These are phyloP conservation scores for Gobiocypris rarus DNA, from an alignment of 2,113 vertebrate genomes.

Conservation along the genomic window DNA sequence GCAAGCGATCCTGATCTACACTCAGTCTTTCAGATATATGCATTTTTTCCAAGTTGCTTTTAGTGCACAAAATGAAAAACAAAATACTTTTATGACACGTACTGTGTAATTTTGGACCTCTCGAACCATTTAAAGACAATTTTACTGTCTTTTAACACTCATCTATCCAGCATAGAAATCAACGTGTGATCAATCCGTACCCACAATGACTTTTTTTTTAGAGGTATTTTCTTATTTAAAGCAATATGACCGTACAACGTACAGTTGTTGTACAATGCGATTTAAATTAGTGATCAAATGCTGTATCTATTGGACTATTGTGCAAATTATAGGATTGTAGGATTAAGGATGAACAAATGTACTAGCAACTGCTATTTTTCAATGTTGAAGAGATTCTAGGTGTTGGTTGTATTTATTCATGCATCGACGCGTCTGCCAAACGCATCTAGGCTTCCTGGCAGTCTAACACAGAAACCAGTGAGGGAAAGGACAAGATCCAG, in stretches of 20 bases:
- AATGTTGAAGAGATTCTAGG: constrained; percentile 61
- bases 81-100: constrained; percentile 9
- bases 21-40: constrained; percentile 26
- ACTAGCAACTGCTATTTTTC: constrained; percentile 93
- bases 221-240: constrained; percentile 83
- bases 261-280: constrained; percentile 84
- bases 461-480: constrained; percentile 72
- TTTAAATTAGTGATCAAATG: constrained; percentile 87
- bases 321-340: constrained; percentile 75
- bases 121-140: constrained; percentile 74
- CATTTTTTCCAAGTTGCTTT: constrained; percentile 32
- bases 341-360: constrained; percentile 87
- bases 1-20: constrained; percentile 40
- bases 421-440: constrained; percentile 88
- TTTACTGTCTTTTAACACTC: constrained; percentile 76
- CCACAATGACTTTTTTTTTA: constrained; percentile 67
- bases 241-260: constrained; percentile 87
- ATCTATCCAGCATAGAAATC: constrained; percentile 76
- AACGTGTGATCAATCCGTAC: constrained; percentile 76
- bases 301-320: constrained; percentile 92
- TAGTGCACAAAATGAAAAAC: constrained; percentile 9
- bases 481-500: constrained; percentile 52
- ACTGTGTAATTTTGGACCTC: constrained; percentile 59
- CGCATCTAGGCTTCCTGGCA: constrained; percentile 83
- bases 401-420: constrained; percentile 86